These are phyloP conservation scores for Chromoteleia sp. DNA, from an alignment of 2,888 invertebrate species.

Conservation along the genomic window DNA sequence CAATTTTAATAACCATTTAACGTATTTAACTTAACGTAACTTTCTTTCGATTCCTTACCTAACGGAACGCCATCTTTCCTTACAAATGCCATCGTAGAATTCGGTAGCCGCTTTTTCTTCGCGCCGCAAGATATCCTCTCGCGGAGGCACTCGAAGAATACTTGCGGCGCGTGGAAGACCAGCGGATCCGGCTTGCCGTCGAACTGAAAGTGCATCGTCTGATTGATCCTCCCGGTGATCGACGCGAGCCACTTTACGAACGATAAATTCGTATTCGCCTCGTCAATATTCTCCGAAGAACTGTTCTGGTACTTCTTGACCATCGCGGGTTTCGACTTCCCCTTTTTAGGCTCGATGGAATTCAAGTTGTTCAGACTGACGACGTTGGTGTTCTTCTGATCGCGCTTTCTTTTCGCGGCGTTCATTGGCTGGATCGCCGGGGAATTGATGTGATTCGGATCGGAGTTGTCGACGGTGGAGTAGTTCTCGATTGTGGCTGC, in stretches of 20 bases:
- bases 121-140: conserved; percentile 88
- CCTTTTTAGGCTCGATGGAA: conserved; percentile 79
- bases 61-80: conserved; percentile 87
- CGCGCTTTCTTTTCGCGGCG: conserved; percentile 79
- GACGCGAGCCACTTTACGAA: conserved; percentile 91
- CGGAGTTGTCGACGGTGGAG: conserved; percentile 66
- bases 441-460: conserved; percentile 34
- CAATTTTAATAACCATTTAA: no score
- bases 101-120: conserved; percentile 88
- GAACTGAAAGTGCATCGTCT: conserved; percentile 90
- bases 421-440: conserved; percentile 60
- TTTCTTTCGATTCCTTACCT: no score
- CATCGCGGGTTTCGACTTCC: conserved; percentile 78
- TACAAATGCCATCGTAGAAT: conserved; percentile 87
- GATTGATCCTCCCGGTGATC: conserved; percentile 91
- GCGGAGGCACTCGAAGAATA: conserved; percentile 90
- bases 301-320: conserved; percentile 79
- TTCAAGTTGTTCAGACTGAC: conserved; percentile 78
- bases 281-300: conserved; percentile 79
- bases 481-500: conserved; percentile 75
- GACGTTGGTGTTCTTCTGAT: conserved; percentile 75
- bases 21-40: no score
- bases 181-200: conserved; percentile 88
- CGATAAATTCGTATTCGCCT: conserved; percentile 82
- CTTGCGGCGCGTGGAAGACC: conserved; percentile 89